phyloP scores from a whole-genome alignment of 2,113 vertebrate genomes.

The Odocoileus hemionus region DNA sequence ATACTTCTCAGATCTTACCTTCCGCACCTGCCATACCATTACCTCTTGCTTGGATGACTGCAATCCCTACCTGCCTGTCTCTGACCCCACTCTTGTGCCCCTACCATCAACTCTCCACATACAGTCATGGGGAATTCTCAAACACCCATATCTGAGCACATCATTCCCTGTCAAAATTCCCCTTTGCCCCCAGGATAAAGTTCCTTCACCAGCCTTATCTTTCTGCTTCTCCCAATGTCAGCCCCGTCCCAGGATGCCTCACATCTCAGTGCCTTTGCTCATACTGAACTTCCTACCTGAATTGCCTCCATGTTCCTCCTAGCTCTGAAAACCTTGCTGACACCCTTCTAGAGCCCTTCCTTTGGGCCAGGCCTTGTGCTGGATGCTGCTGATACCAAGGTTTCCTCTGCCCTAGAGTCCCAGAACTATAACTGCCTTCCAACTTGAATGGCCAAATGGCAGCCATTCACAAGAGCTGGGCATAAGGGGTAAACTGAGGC shows the following conservation, averaged over 20 bases:
- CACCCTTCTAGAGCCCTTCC: not conserved
- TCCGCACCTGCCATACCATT: not conserved
- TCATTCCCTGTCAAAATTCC: not conserved
- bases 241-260: not conserved
- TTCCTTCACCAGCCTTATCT: not conserved
- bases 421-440: not conserved
- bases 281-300: not conserved
- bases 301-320: not conserved
- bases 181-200: not conserved
- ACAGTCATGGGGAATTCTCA: not conserved
- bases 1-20: not conserved
- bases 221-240: not conserved
- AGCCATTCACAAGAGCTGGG: not conserved
- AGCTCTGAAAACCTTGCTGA: not conserved
- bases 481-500: conserved; percentile 16
- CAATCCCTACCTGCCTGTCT: not conserved
- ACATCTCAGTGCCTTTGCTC: not conserved
- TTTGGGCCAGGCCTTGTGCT: not conserved
- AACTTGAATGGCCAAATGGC: not conserved
- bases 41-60: not conserved
- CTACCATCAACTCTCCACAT: not conserved
- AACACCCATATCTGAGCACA: not conserved
- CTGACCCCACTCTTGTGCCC: not conserved
- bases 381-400: not conserved
- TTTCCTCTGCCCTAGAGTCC: not conserved